Evolutionary conservation across 2,888 invertebrate species (phyloP), one percentile per base, ranked within the genome.

Genomic region (Andrena minutula): DNA sequence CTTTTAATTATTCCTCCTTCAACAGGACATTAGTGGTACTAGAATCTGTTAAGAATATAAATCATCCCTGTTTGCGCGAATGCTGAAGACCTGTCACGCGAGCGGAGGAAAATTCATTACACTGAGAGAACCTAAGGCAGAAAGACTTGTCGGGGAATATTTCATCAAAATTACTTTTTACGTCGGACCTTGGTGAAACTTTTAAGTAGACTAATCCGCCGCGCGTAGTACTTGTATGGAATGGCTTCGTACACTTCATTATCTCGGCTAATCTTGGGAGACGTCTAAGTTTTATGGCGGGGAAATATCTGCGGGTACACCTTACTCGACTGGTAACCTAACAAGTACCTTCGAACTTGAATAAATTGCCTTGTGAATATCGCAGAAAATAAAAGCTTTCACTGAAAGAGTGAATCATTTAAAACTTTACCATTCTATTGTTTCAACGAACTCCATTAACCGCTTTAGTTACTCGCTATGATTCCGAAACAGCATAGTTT

Each of bases 161-260:
- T 51, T 51, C 20, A 51, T 51, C 8, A 51, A 20, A 65, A 47
- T 65, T 65, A 28, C 28, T 28, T 65, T 65, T 26, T 5, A n/a
- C 26, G n/a, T 47, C 28, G 12, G 26, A 65, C 26, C 65, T n/a
- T 6, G 66, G 28, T n/a, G 10, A 66, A 66, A 66, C n/a, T 66
- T 51, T 30, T 12, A 66, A 8, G 49, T 66, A 20, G 28, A 51
- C 28, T 10, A 51, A 30, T 30, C 30, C 49, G 5, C 20, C n/a
- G n/a, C 28, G 49, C 47, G 30, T 4, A 28, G 28, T 20, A 30
- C 49, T 66, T 51, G 28, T 20, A 49, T 30, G 28, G 28, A 66
- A 49, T 49, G 66, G 20, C 66, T 30, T 26, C 47, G 49, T 51
- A 5, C 66, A 66, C 66, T 49, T 66, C 49, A 66, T 66, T 51